These are phyloP conservation scores for Neoniphon sammara DNA, from an alignment of 2,797 vertebrate genomes.

Conservation along the genomic window DNA sequence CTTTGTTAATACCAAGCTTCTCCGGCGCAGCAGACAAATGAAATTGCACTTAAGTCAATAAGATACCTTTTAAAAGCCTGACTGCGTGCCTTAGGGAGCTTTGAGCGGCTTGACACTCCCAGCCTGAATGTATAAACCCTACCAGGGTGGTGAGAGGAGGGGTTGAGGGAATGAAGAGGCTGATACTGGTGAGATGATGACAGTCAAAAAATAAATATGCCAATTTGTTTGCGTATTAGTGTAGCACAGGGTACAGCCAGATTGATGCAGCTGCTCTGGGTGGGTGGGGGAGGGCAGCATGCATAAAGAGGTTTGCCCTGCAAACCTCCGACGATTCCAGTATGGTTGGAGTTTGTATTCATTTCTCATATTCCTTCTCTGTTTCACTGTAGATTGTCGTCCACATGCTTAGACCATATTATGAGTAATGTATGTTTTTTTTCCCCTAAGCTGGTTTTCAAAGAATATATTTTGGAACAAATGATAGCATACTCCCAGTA, in stretches of 20 bases:
- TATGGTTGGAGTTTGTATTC: no score
- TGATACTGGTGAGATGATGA: conserved; percentile 56
- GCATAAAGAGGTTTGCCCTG: no score
- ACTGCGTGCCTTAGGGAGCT: conserved; percentile 32
- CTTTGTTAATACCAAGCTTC: conserved; percentile 39
- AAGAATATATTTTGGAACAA: no score
- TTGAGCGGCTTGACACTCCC: conserved; percentile 40
- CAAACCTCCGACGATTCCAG: no score
- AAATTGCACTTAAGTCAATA: conserved; percentile 68
- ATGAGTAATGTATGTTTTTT: no score
- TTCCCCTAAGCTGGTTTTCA: no score
- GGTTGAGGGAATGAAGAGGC: conserved; percentile 6
- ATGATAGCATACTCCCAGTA: no score
- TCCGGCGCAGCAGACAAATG: conserved; percentile 54
- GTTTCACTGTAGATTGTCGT: no score
- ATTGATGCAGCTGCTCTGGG: conserved; percentile 69
- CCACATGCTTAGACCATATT: no score
- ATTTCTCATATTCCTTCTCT: no score
- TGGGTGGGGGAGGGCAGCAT: conserved; percentile 37
- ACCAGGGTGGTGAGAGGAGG: conserved; percentile 18
- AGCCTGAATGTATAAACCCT: conserved; percentile 38
- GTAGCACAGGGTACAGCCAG: conserved; percentile 61
- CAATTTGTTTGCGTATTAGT: conserved; percentile 69
- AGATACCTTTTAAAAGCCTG: conserved; percentile 49
- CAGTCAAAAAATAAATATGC: conserved; percentile 66